Evolutionary conservation across 2,113 vertebrate species (phyloP).

Genomic region (Triplophysa dalaica): DNA sequence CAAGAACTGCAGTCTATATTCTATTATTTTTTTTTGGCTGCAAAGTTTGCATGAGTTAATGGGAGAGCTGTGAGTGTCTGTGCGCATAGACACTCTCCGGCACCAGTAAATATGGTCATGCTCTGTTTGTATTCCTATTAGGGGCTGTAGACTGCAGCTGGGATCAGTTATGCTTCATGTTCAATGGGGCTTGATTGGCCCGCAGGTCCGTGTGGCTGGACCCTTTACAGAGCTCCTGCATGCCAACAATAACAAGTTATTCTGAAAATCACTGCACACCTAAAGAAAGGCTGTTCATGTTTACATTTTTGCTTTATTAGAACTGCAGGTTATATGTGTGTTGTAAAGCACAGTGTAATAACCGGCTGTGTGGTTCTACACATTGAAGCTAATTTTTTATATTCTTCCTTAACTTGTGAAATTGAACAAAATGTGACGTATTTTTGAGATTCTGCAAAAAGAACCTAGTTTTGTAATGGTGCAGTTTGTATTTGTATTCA

Average conservation of each 20-base stretch:
- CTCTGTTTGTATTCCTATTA: constrained; percentile 54
- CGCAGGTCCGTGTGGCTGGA: neutral
- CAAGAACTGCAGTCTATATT: constrained; percentile 14
- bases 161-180: constrained; percentile 47
- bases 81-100: constrained; percentile 41
- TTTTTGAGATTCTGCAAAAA: neutral
- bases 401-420: neutral
- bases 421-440: too few relatives aligned
- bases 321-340: neutral
- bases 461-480: neutral
- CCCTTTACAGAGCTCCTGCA: neutral
- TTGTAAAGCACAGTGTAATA: neutral
- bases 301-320: neutral
- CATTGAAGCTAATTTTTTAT: neutral
- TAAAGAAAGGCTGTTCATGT: constrained; percentile 4
- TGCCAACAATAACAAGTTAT: constrained; percentile 25
- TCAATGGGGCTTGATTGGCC: constrained; percentile 37
- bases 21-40: neutral
- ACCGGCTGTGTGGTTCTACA: neutral
- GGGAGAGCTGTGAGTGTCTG: constrained; percentile 8
- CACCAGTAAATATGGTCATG: constrained; percentile 47
- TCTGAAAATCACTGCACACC: neutral
- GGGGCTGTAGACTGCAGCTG: constrained; percentile 41
- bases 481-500: neutral
- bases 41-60: constrained; percentile 21